Percentiles rank a stretch among this genome's conserved stretches.
Conservation (phyloP, 2,888 invertebrate genomes). For the Eulithis prunata region DNA sequence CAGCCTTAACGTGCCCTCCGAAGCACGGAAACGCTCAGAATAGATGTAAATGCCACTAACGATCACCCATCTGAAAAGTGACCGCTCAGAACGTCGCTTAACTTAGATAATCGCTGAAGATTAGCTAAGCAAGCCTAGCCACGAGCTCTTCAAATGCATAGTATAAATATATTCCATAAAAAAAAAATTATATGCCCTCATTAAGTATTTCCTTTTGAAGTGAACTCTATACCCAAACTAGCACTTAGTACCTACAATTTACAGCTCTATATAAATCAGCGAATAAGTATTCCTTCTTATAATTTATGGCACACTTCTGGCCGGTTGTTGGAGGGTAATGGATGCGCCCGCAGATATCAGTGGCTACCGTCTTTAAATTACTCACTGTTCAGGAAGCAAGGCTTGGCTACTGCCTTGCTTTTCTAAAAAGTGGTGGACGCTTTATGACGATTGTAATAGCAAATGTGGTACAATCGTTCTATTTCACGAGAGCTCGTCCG, state of each 20-base stretch:
- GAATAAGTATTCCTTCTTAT: constrained; percentile 74
- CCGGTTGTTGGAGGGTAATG: constrained; percentile 75
- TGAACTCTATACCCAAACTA: constrained; percentile 41
- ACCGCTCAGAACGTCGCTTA: too few relatives aligned
- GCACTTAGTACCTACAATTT: constrained; percentile 61
- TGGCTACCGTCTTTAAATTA: constrained; percentile 71
- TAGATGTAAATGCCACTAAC: too few relatives aligned
- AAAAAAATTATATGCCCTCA: constrained; percentile 22
- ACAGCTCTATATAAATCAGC: constrained; percentile 76
- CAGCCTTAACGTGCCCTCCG: too few relatives aligned
- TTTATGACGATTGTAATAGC: not conserved
- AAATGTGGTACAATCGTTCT: too few relatives aligned
- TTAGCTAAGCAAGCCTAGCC: too few relatives aligned
- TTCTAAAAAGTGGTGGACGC: not conserved
- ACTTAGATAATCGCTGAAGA: too few relatives aligned
- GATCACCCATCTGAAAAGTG: too few relatives aligned
- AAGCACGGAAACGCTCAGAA: too few relatives aligned
- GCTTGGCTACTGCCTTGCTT: constrained; percentile 9
- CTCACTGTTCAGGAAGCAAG: constrained; percentile 74
- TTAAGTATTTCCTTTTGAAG: not conserved
- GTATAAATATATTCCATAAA: constrained; percentile 1
- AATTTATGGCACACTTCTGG: constrained; percentile 75
- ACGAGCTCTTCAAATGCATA: too few relatives aligned
- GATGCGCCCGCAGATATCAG: constrained; percentile 80
- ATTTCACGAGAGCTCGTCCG: too few relatives aligned